A percentile compares a stretch with the other conserved stretches of the same genome.
Evolutionary conservation across 2,113 vertebrate genomes (phyloP).

Genomic region (Pycnonotus jocosus): DNA sequence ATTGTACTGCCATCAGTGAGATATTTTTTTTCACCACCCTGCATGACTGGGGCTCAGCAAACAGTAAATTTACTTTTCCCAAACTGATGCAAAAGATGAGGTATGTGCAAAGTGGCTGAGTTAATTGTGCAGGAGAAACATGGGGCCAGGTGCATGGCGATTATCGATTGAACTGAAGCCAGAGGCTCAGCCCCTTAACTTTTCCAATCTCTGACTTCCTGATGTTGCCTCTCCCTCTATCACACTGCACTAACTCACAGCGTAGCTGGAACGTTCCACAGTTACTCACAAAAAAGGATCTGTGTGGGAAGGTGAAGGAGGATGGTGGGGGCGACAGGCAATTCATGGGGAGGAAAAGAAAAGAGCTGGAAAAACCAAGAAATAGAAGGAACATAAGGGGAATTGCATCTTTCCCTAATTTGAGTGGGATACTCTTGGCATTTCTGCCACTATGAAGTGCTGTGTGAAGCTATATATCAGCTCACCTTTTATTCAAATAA

Average conservation of each 20-base stretch:
- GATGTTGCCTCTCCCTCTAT: conserved; percentile 25
- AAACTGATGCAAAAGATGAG: background rate
- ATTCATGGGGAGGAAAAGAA: conserved; percentile 9
- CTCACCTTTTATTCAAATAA: conserved; percentile 3
- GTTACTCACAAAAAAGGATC: conserved; percentile 31
- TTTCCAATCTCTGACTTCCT: conserved; percentile 10
- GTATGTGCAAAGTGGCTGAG: background rate
- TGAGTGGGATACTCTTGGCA: conserved; percentile 18
- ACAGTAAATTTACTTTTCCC: background rate
- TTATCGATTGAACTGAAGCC: conserved; percentile 1
- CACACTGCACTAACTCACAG: background rate
- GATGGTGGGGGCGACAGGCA: conserved; percentile 1
- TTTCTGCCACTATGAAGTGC: conserved; percentile 42
- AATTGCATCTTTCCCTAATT: conserved; percentile 29
- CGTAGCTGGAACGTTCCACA: background rate
- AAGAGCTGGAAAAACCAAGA: conserved; percentile 47
- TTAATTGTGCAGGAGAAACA: background rate
- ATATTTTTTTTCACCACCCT: background rate
- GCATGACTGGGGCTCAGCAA: background rate
- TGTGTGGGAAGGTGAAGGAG: conserved; percentile 58
- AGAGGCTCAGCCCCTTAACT: conserved; percentile 7
- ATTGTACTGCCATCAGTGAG: background rate
- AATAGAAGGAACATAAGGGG: conserved; percentile 42
- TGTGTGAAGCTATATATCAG: background rate
- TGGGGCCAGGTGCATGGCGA: background rate